phyloP scores from a whole-genome alignment of 1,140 invertebrate species.

The Drosophila fuyamai region DNA sequence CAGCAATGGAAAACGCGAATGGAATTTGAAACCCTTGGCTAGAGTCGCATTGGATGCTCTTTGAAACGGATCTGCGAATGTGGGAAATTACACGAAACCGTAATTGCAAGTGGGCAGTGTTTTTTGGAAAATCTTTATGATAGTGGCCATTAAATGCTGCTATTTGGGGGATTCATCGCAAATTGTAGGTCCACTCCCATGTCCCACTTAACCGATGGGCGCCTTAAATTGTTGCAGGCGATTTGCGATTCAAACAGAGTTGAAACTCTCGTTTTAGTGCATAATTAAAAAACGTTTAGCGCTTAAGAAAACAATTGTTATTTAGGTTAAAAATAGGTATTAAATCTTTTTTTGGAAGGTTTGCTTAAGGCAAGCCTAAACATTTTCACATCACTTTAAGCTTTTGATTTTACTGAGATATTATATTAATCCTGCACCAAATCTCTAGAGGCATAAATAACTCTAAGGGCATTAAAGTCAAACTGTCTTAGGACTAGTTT shows the following conservation, averaged over 20 bases:
- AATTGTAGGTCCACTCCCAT: background rate
- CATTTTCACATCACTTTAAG: too few relatives aligned
- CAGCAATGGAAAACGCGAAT: constrained; percentile 21
- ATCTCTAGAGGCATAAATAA: too few relatives aligned
- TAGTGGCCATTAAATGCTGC: constrained; percentile 20
- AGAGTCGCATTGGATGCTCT: constrained; percentile 28
- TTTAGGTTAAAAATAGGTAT: too few relatives aligned
- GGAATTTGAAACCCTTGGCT: constrained; percentile 34
- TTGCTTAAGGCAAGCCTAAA: too few relatives aligned
- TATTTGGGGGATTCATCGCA: constrained; percentile 10
- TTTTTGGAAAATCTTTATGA: constrained; percentile 18
- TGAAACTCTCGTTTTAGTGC: background rate
- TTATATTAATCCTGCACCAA: too few relatives aligned
- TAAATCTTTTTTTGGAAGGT: too few relatives aligned
- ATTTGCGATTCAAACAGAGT: background rate
- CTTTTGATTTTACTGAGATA: too few relatives aligned
- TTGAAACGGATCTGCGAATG: constrained; percentile 18
- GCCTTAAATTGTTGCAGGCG: constrained; percentile 6
- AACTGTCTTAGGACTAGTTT: too few relatives aligned
- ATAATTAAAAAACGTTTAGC: too few relatives aligned
- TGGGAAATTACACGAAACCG: constrained; percentile 14
- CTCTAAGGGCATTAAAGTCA: too few relatives aligned
- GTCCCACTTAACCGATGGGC: background rate
- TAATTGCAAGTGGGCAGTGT: constrained; percentile 15
- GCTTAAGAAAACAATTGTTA: too few relatives aligned